Evolutionary conservation across 2,113 vertebrate genomes (phyloP), one percentile per base, ranked within the genome.

Genomic region (Eidolon helvum): DNA sequence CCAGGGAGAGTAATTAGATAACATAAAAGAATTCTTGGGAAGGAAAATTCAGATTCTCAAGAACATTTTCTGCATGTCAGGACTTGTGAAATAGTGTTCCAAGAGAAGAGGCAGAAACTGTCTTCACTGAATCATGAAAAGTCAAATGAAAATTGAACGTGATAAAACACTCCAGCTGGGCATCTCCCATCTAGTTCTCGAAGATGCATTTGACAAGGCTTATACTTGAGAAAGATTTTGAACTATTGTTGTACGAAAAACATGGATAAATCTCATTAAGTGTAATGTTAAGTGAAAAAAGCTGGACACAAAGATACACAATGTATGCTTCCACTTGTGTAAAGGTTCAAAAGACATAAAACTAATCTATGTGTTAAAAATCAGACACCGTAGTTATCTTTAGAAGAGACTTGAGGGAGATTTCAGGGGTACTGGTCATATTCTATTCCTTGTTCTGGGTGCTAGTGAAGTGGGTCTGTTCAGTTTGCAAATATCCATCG

Each of bases 1-100:
- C 92, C 96, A 96, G n/a, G 55, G 95, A 94, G 92, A 97, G 82
- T 95, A 96, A 97, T 97, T 96, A 97, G 77, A 86, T 88, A 97
- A 92, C 50, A 82, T 92, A 74, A 87, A 96, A 92, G 88, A 28
- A 53, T 96, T 97, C 90, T 92, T 97, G 85, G 61, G 95, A 94
- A 95, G 66, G 65, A 97, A 92, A 90, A 90, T 63, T 87, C 87
- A 94, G 69, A 74, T 75, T 94, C 90, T 94, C 61, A 90, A 90
- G 92, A 97, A 97, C 66, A 55, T 95, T 96, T 90, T 96, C 91
- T 90, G 63, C 95, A 86, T 88, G 85, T 97, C 80, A 92, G 55
- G 90, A 92, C 95, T 93, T 95, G 90, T 97, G 90, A 95, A 97
- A 97, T 77, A 88, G 61, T 92, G 91, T 90, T 97, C 79, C 57